Percentiles rank a stretch among this genome's conserved stretches.
phyloP scores from a whole-genome alignment of 2,113 vertebrate species.

The Falco punctatus region DNA sequence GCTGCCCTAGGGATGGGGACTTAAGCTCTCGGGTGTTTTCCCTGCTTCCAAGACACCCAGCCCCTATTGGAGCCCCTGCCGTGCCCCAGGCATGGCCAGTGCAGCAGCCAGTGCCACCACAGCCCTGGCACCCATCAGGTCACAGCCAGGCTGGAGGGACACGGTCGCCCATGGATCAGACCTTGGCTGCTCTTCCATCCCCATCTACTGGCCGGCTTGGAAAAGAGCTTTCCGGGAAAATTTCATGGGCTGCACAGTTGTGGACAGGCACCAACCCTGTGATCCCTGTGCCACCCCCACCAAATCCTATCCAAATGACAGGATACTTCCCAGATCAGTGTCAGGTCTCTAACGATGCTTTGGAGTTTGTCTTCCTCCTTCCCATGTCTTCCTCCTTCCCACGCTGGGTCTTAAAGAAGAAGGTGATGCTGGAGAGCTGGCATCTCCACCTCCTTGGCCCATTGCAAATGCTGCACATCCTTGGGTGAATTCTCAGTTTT shows the following conservation, averaged over 20 bases:
- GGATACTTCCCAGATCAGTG: no score
- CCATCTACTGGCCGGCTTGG: constrained; percentile 55
- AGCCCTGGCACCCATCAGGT: background rate
- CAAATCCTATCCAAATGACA: no score
- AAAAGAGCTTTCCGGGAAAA: background rate
- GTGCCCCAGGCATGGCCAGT: fast-evolving
- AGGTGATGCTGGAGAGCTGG: background rate
- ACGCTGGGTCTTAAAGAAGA: background rate
- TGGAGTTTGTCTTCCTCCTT: background rate
- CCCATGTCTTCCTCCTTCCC: background rate
- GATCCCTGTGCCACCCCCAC: background rate
- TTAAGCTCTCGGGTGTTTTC: background rate
- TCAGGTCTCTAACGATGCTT: background rate
- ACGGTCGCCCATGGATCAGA: fast-evolving
- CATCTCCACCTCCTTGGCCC: fast-evolving
- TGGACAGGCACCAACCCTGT: fast-evolving
- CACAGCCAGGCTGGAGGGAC: background rate
- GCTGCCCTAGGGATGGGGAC: background rate
- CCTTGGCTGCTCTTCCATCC: constrained; percentile 59
- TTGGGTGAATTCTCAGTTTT: background rate
- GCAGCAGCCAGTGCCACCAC: background rate
- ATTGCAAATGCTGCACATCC: fast-evolving
- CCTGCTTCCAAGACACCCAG: background rate
- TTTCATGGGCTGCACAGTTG: fast-evolving
- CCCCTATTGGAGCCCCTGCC: background rate